Conservation (phyloP, 2,888 invertebrate genomes). For the Ernsta delagoae region DNA sequence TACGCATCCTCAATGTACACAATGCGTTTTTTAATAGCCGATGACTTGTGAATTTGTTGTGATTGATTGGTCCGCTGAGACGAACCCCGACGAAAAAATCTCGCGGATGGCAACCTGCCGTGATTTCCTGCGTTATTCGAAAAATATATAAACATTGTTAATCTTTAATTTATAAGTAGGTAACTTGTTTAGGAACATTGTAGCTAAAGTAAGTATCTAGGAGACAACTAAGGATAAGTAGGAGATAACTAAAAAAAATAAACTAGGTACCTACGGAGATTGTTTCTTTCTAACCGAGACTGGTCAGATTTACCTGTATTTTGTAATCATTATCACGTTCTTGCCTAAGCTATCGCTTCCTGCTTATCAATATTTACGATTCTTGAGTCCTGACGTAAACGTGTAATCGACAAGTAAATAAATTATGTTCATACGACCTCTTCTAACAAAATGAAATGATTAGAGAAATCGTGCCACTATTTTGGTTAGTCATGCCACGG, state of each 20-base stretch:
- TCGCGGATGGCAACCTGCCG: slow-evolving; percentile 55
- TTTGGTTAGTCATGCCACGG: slow-evolving; percentile 58
- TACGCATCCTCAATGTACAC: slow-evolving; percentile 73
- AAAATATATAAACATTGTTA: slow-evolving; percentile 46
- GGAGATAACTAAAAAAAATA: no score
- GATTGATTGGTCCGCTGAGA: slow-evolving; percentile 71
- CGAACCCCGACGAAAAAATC: slow-evolving; percentile 56
- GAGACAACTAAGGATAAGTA: no score
- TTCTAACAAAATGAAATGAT: slow-evolving; percentile 52
- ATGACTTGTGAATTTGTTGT: slow-evolving; percentile 84
- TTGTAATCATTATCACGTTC: no score
- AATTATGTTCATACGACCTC: slow-evolving; percentile 26
- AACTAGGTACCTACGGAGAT: no score
- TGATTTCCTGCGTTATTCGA: slow-evolving; percentile 41
- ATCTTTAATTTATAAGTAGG: slow-evolving; percentile 27
- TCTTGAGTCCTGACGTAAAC: neutral
- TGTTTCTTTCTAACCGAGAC: no score
- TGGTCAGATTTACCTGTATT: no score
- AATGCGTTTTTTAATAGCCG: slow-evolving; percentile 78
- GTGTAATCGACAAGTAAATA: slow-evolving; percentile 30
- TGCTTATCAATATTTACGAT: slow-evolving; percentile 16
- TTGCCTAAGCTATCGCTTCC: neutral
- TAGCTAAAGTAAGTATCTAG: no score
- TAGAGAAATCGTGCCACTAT: slow-evolving; percentile 61
- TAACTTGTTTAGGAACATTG: no score